phyloP scores from a whole-genome alignment of 2,113 vertebrate species.

The Struthidea cinerea region DNA sequence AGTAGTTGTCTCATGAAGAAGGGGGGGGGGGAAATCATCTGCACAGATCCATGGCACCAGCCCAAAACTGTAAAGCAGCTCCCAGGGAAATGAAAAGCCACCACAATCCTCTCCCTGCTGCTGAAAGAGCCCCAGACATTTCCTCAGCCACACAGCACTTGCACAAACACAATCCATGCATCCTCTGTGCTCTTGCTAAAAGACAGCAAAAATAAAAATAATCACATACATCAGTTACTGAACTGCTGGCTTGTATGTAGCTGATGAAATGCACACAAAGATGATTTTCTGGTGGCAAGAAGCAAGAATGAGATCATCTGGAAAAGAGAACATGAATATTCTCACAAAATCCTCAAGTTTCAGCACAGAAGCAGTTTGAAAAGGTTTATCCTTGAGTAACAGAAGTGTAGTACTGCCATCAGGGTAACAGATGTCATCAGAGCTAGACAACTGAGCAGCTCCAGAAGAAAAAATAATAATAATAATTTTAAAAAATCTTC shows the following conservation, averaged over 20 bases:
- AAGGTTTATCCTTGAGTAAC: neutral
- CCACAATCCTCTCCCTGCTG: neutral
- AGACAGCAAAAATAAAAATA: neutral
- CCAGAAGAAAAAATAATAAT: neutral
- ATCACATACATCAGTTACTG: neutral
- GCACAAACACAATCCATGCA: neutral
- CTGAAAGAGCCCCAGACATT: neutral
- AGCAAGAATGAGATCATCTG: slow-evolving; percentile 23
- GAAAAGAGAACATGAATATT: neutral
- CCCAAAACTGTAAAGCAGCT: neutral
- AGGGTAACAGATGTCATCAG: neutral
- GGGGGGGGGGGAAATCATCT: neutral
- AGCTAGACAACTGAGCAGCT: neutral
- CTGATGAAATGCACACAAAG: neutral
- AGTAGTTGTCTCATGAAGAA: neutral
- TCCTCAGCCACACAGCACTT: neutral
- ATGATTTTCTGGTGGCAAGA: neutral
- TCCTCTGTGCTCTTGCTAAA: neutral
- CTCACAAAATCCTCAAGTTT: neutral
- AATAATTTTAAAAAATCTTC: no score
- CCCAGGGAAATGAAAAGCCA: neutral
- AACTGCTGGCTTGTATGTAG: neutral
- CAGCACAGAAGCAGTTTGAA: neutral
- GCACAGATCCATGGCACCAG: neutral
- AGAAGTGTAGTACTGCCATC: neutral